phyloP scores from a whole-genome alignment of 2,797 vertebrate genomes.

The Dendrocincla fuliginosa region DNA sequence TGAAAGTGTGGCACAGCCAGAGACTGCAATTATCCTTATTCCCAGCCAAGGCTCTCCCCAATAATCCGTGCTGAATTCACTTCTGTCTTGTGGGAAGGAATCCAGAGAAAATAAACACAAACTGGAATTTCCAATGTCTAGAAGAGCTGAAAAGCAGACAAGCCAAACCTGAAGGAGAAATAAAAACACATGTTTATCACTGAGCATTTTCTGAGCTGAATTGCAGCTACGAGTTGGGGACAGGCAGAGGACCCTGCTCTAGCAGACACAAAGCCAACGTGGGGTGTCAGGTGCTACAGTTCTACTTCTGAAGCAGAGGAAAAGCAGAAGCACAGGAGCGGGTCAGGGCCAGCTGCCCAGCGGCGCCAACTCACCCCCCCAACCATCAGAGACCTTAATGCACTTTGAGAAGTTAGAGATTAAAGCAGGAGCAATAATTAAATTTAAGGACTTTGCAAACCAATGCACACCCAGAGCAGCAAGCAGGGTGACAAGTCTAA shows the following conservation, averaged over 20 bases:
- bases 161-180: constrained; percentile 62
- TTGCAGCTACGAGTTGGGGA: background rate
- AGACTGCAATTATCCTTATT: constrained; percentile 57
- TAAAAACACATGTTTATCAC: constrained; percentile 52
- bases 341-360: background rate
- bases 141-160: constrained; percentile 60
- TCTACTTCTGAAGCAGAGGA: background rate
- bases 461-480: background rate
- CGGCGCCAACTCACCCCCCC: rapidly evolving
- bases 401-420: background rate
- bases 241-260: background rate
- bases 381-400: background rate
- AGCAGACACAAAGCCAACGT: background rate
- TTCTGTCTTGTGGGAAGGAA: constrained; percentile 53
- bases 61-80: constrained; percentile 52
- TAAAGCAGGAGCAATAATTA: background rate
- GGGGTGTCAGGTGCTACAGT: background rate
- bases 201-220: background rate
- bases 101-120: constrained; percentile 57
- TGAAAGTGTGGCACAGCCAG: constrained; percentile 41
- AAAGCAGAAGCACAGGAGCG: background rate
- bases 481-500: background rate
- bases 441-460: background rate
- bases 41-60: constrained; percentile 57
- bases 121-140: constrained; percentile 48